Evolutionary conservation across 1,140 invertebrate species (phyloP).

Genomic region (Uloborus diversus): DNA sequence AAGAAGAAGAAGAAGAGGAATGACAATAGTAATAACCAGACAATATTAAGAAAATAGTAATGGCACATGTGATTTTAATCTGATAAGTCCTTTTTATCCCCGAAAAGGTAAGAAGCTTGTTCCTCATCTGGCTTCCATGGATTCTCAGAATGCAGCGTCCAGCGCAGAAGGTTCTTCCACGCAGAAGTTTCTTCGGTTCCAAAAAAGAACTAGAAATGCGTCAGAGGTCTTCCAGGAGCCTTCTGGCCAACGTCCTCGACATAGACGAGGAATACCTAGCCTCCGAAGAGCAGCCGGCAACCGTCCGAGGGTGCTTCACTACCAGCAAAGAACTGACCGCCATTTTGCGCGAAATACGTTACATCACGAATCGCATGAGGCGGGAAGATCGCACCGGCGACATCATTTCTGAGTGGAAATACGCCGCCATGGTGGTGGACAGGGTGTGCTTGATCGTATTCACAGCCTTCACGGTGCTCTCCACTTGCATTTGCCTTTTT

Average conservation of each 20-base stretch:
- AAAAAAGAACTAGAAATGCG: constrained; percentile 80
- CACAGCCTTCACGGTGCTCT: constrained; percentile 96
- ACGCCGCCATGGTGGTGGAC: constrained; percentile 99
- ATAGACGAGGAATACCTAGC: constrained; percentile 82
- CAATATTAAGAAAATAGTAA: too few species aligned
- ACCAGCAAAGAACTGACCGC: constrained; percentile 86
- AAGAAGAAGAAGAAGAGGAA: too few species aligned
- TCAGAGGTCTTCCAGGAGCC: constrained; percentile 90
- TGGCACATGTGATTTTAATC: too few species aligned
- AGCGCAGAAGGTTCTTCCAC: constrained; percentile 88
- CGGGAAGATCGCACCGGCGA: constrained; percentile 87
- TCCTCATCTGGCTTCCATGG: constrained; percentile 96
- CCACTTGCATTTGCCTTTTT: constrained; percentile 93
- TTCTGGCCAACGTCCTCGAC: constrained; percentile 94
- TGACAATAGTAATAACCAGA: too few species aligned
- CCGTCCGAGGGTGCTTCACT: constrained; percentile 50
- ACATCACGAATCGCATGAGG: constrained; percentile 89
- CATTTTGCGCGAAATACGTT: constrained; percentile 94
- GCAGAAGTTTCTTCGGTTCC: constrained; percentile 77
- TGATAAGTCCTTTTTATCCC: too few species aligned
- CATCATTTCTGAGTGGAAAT: constrained; percentile 97
- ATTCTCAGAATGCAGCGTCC: constrained; percentile 93
- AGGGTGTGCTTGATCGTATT: constrained; percentile 98
- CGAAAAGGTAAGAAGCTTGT: too few species aligned
- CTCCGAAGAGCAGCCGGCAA: constrained; percentile 65